A percentile compares a stretch with the other conserved stretches of the same genome.
Conservation (phyloP, 2,113 vertebrate species). For the Centropus bengalensis region DNA sequence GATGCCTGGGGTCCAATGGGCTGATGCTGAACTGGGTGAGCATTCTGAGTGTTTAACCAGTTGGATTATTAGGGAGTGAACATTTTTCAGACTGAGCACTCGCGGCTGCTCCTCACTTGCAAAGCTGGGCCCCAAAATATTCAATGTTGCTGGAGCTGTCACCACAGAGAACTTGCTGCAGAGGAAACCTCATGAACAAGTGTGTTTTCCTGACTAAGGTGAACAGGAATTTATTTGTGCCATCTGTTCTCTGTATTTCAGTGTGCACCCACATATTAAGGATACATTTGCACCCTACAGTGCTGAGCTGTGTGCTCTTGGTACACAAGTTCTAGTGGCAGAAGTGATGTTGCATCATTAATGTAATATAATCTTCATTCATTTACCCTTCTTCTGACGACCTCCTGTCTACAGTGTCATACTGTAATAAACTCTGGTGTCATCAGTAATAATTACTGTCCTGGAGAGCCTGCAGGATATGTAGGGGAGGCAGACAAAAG, state of each 20-base stretch:
- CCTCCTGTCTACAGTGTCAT: background rate
- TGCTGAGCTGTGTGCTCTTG: background rate
- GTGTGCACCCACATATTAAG: background rate
- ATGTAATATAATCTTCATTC: background rate
- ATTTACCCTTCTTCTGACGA: background rate
- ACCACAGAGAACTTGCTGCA: background rate
- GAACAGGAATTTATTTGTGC: background rate
- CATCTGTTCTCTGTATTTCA: background rate
- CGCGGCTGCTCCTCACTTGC: background rate
- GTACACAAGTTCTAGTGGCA: background rate
- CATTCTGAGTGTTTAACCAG: background rate
- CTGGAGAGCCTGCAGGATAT: background rate
- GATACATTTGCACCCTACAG: background rate
- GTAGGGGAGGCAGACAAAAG: background rate
- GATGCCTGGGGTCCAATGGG: background rate
- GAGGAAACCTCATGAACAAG: slow-evolving; percentile 2
- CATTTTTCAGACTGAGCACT: background rate
- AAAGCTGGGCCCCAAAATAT: background rate
- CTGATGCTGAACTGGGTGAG: background rate
- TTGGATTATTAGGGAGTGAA: background rate
- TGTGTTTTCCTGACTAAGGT: background rate
- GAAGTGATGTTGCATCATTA: background rate
- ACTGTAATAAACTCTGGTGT: background rate
- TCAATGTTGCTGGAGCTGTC: background rate
- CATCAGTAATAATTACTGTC: background rate